Base-by-base conservation (phyloP, 2,888 invertebrate genomes). In the Sinohyriopsis cumingii region DNA sequence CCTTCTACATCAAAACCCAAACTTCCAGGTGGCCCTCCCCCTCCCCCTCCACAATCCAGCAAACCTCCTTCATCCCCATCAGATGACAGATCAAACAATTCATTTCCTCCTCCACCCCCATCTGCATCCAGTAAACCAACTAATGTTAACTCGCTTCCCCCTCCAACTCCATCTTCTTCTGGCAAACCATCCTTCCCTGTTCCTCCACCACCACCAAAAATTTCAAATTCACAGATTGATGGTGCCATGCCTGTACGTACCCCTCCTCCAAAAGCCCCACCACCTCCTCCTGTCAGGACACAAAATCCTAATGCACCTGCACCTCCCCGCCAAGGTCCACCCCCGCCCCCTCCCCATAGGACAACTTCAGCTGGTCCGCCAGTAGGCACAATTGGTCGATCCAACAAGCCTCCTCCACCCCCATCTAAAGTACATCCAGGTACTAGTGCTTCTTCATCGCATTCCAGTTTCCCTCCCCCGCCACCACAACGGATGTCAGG, bases 311-410 rank as follows among this genome's bases (percentile, higher is more conserved):
- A 45, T 45, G 3, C 45, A 45, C 45, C 45, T 15, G 45, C 45
- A 2, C 45, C 45, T 45, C 45, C 45, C 3, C 45, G 68, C 18
- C n/a, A 62, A 1, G 77, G 77, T 9, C 78, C 79, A n/a, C 83
- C 85, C 20, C 85, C 84, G 18, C 84, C 84, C 15, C 86, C 85
- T 56, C 83, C 84, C 7, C 67, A 71, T 24, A 78, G 82, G 64
- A 77, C 77, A 24, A 76, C 82, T 59, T 71, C 79, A 56, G 69
- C 75, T 45, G 55, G 61, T 59, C 56, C 71, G 67, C 72, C 45
- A 45, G 15, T 0, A 1, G 45, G 45, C 12, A 45, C 45, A 45
- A 15, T 45, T 64, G 71, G 73, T 33, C 70, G 68, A 15, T 67
- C 73, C 12, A 24, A 65, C 24, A 68, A 68, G 9, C 70, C 69